Evolutionary conservation across 2,113 vertebrate genomes (phyloP).

Genomic region (Poeciliopsis retropinna): DNA sequence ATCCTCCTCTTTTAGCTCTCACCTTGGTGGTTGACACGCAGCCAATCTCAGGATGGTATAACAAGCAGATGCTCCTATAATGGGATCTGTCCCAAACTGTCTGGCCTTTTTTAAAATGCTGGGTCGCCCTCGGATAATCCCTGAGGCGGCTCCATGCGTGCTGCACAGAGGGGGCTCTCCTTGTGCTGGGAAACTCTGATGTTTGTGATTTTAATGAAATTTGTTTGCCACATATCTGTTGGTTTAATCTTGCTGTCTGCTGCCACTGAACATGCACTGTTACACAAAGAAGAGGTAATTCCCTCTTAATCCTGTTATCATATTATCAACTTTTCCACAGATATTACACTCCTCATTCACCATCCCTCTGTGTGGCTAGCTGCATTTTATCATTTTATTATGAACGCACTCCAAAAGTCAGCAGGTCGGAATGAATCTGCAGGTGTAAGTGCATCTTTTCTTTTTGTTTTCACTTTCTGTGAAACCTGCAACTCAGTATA

Average conservation of each 20-base stretch:
- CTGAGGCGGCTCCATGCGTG: constrained; percentile 27
- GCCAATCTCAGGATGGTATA: constrained; percentile 44
- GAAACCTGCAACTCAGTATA: neutral
- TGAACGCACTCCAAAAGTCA: neutral
- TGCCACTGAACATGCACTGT: constrained; percentile 7
- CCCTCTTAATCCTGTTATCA: constrained; percentile 53
- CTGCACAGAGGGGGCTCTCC: neutral
- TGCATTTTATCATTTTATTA: constrained; percentile 11
- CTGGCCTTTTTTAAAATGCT: constrained; percentile 28
- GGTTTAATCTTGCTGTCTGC: constrained; percentile 34
- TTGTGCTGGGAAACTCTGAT: constrained; percentile 17
- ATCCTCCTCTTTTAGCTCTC: constrained; percentile 42
- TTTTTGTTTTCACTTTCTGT: too few relatives aligned
- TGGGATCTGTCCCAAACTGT: constrained; percentile 33
- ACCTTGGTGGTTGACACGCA: constrained; percentile 47
- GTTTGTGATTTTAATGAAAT: constrained; percentile 42
- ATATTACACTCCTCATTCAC: constrained; percentile 34
- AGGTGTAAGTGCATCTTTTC: neutral
- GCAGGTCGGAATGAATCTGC: neutral
- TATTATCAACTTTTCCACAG: constrained; percentile 39
- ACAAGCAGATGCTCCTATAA: constrained; percentile 22
- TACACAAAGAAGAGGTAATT: constrained; percentile 38
- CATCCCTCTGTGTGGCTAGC: neutral
- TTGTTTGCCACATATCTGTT: constrained; percentile 42
- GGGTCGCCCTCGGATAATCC: constrained; percentile 37